Base-by-base conservation (phyloP, 2,797 vertebrate genomes). In the Syndactyla subalaris region DNA sequence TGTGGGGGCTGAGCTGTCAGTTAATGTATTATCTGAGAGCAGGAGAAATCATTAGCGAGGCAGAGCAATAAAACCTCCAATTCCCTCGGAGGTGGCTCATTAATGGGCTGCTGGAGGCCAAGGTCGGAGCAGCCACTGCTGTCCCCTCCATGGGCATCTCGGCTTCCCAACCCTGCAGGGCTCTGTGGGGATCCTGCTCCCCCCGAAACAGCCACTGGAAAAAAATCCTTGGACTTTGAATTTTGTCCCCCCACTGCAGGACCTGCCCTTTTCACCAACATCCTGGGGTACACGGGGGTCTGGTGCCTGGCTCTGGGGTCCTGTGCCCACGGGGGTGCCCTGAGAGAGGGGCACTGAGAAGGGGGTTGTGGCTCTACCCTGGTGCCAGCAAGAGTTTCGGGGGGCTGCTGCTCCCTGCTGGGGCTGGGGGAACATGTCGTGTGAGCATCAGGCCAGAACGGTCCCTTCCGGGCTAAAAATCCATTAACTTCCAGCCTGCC, bases 341-440 rank as follows among this genome's bases (percentile, higher is more conserved):
- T 5, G 10, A 5, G 3, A 6, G 10, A 22, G 41, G 48, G 48
- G 16, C 5, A 12, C 3, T 0, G 11, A 46, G 29, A 10, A 11
- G 5, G 15, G 26, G 4, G 1, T 0, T 8, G 14, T 1, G 2
- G 43, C 32, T 75, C 36, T 29, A 2, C 17, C 30, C 2, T 1
- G 6, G 23, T 17, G 27, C 63, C 27, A 8, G 34, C 2, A 6
- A 8, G 18, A 30, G 11, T 34, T 74, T 2, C 9, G 39, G 2
- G 29, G 66, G 21, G 34, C 21, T 1, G 8, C 41, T 9, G 41
- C 41, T 63, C 21, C 62, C 38, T n/a, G 54, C 48, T 62, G 1
- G 2, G 39, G 55, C 12, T 4, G 4, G 32, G 27, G 21, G 58
- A 32, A 65, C 54, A 1, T 32, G 1, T 8, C 1, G 19, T 4